phyloP scores from a whole-genome alignment of 2,888 invertebrate genomes.

The Salpingus planirostris region DNA sequence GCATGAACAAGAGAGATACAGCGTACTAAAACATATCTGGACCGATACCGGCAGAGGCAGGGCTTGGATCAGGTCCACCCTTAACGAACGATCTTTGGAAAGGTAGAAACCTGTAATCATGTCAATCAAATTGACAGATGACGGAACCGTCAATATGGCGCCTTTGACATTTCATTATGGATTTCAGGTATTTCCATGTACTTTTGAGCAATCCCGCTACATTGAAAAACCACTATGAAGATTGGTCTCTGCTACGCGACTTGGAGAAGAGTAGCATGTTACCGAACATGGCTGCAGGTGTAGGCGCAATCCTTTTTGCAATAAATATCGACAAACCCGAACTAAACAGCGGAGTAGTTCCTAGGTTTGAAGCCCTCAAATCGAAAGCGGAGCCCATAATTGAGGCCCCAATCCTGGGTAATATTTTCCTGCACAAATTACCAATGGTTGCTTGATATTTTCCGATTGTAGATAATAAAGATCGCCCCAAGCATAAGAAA shows the following conservation, averaged over 20 bases:
- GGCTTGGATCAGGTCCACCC: constrained; percentile 80
- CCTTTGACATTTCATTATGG: too few relatives aligned
- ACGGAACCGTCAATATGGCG: too few relatives aligned
- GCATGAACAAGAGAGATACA: constrained; percentile 81
- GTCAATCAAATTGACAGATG: too few relatives aligned
- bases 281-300: constrained; percentile 78
- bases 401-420: constrained; percentile 55
- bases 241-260: constrained; percentile 76
- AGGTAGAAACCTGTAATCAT: too few relatives aligned
- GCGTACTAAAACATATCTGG: constrained; percentile 56
- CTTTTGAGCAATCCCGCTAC: constrained; percentile 57
- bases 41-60: constrained; percentile 74
- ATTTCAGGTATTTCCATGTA: constrained; percentile 59
- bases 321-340: constrained; percentile 82
- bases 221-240: constrained; percentile 69
- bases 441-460: neutral
- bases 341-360: constrained; percentile 52
- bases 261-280: constrained; percentile 69
- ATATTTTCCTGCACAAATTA: too few relatives aligned
- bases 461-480: constrained; percentile 5
- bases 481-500: constrained; percentile 40
- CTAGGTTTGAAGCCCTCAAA: constrained; percentile 41
- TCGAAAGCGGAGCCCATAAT: constrained; percentile 58
- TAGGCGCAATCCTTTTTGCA: constrained; percentile 86
- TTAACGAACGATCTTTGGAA: constrained; percentile 87